A percentile compares a stretch with the other conserved stretches of the same genome.
phyloP scores from a whole-genome alignment of 2,888 invertebrate genomes.

The Shargacucullia verbasci region DNA sequence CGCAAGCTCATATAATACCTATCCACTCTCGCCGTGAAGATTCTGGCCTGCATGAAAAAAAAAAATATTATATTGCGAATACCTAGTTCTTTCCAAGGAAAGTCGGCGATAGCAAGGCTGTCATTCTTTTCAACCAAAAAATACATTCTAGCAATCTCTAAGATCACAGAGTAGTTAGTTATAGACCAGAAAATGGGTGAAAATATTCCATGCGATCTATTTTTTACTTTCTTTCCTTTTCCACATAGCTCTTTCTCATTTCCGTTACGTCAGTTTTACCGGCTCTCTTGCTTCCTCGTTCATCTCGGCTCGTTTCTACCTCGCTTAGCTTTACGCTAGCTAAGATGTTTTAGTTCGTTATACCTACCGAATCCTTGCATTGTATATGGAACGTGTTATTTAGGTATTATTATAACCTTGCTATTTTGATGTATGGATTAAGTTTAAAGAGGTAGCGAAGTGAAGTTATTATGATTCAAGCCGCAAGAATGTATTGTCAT shows the following conservation, averaged over 20 bases:
- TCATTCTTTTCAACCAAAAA: no score
- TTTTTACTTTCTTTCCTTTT: conserved; percentile 4
- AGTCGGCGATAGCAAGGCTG: no score
- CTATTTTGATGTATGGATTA: conserved; percentile 26
- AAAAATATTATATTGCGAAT: no score
- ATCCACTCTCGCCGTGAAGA: no score
- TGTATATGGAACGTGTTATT: conserved; percentile 42
- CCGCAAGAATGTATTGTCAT: no score
- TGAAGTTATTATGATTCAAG: no score
- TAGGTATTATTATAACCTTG: conserved; percentile 54
- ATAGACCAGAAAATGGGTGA: no score
- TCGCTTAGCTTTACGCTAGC: conserved; percentile 12
- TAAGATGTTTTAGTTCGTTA: conserved; percentile 22
- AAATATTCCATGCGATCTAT: not conserved
- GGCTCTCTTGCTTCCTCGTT: conserved; percentile 1
- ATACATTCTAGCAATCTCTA: no score
- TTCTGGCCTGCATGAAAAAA: no score
- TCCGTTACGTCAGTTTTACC: conserved; percentile 9
- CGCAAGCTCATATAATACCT: no score
- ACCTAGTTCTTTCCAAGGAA: no score
- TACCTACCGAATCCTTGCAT: conserved; percentile 12
- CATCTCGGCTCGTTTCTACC: conserved; percentile 11
- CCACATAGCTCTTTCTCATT: conserved; percentile 12
- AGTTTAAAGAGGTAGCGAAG: conserved; percentile 1
- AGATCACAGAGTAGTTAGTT: no score